Evolutionary conservation across 1,140 invertebrate genomes (phyloP), one percentile per base, ranked within the genome.

Genomic region (Lordiphosa stackelbergi): DNA sequence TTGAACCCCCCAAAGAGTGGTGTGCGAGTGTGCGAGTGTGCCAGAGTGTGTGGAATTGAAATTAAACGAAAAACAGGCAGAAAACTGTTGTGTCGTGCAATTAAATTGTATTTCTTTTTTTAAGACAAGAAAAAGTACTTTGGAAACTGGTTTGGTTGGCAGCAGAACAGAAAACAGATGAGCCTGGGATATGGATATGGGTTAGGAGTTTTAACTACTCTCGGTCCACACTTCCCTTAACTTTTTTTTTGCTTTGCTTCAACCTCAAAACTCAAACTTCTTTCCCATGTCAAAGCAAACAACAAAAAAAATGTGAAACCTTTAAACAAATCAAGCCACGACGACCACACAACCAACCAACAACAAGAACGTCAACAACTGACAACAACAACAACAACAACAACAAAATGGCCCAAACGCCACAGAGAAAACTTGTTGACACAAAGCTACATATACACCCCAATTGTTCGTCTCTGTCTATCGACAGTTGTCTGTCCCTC

Each of bases 321-420:
- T 81, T 81, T 75, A 79, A 83, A 59, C 77, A 79, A 79, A 79
- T 79, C 75, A 79, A 83, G 59, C 68, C 42, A 66, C 75, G 75
- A 83, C 75, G 22, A 46, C 28, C 77, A 79, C 74, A 79, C 77
- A 75, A 66, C 59, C 51, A 53, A 46, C 55, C 60, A 38, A 56
- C 28, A 31, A 31, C 28, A 31, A 46, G 46, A 45, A 69, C 64
- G 69, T 75, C 71, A 75, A 81, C 74, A 63, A 68, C 74, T 79
- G 74, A 74, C 71, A 78, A 56, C 61, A 54, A 42, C n/a, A 59
- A 31, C 40, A 56, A 42, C 2, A n/a, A 16, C 16, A 19, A 19
- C 40, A 42, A 53, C 58, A 79, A 79, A 83, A 79, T 79, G 75
- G 75, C 77, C 77, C 81, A 79, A 72, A 79, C 56, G 62, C 43